These are phyloP conservation scores for Lithophane socia DNA, from an alignment of 2,888 invertebrate species.

Conservation along the genomic window DNA sequence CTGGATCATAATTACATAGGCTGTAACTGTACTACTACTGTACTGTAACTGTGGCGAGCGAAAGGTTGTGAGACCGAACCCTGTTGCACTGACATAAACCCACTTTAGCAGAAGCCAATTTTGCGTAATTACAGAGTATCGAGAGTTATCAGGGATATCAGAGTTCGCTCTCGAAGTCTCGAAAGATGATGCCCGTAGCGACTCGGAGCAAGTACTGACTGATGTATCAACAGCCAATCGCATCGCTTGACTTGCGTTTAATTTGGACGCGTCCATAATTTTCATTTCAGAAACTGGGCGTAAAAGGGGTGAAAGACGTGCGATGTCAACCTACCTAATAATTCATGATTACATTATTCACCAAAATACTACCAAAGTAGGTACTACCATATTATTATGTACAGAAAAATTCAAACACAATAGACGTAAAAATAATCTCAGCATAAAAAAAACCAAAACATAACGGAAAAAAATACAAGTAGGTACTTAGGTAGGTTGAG, in stretches of 20 bases:
- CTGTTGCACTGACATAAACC: not conserved
- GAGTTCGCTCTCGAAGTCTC: not conserved
- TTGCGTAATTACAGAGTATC: too few relatives aligned
- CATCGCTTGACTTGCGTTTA: too few relatives aligned
- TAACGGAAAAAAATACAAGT: not conserved
- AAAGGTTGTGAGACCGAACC: not conserved
- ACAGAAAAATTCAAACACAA: conserved; percentile 2
- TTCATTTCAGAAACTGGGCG: too few relatives aligned
- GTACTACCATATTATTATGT: too few relatives aligned
- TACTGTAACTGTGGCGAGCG: too few relatives aligned
- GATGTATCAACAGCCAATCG: too few relatives aligned
- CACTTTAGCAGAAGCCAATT: not conserved
- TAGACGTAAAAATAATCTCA: not conserved
- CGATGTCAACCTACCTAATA: not conserved
- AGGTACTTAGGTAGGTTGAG: not conserved
- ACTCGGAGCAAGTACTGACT: not conserved
- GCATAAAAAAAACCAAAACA: not conserved
- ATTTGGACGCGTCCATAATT: too few relatives aligned
- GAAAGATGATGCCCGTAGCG: not conserved
- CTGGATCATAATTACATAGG: not conserved
- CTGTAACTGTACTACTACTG: too few relatives aligned
- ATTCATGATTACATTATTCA: not conserved
- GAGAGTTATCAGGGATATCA: too few relatives aligned
- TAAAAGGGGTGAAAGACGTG: too few relatives aligned
- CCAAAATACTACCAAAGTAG: not conserved